These are phyloP conservation scores for Patella depressa DNA, from an alignment of 2,888 invertebrate genomes.

Conservation along the genomic window DNA sequence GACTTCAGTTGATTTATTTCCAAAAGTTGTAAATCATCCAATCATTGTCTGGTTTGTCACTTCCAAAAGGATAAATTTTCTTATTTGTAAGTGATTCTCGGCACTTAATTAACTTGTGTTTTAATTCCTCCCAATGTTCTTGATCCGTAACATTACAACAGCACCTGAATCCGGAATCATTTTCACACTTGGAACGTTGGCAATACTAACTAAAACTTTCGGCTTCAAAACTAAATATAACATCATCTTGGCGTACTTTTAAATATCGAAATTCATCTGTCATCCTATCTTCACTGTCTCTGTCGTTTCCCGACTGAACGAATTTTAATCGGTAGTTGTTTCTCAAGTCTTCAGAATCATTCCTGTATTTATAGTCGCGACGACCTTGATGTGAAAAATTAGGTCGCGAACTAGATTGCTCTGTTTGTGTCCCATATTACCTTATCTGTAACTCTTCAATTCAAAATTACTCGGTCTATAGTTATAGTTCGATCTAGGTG, in stretches of 20 bases:
- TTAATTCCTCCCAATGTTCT: neutral
- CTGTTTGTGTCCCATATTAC: neutral
- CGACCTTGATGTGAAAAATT: no score
- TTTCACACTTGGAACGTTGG: neutral
- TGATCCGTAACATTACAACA: neutral
- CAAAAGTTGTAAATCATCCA: neutral
- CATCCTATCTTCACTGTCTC: neutral
- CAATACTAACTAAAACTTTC: neutral
- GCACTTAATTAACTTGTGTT: neutral
- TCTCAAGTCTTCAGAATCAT: neutral
- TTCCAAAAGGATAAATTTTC: conserved; percentile 4
- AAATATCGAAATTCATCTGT: neutral
- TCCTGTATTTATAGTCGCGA: no score
- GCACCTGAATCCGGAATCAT: conserved; percentile 1
- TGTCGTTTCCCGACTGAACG: neutral
- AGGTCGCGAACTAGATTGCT: no score
- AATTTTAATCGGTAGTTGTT: neutral
- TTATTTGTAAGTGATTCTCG: neutral
- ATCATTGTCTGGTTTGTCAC: neutral
- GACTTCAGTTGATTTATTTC: neutral
- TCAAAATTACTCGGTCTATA: no score
- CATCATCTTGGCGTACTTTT: neutral
- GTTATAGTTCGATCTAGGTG: no score
- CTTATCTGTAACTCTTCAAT: no score
- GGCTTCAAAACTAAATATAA: neutral